phyloP scores from a whole-genome alignment of 2,888 invertebrate species.

The Bombylius major region DNA sequence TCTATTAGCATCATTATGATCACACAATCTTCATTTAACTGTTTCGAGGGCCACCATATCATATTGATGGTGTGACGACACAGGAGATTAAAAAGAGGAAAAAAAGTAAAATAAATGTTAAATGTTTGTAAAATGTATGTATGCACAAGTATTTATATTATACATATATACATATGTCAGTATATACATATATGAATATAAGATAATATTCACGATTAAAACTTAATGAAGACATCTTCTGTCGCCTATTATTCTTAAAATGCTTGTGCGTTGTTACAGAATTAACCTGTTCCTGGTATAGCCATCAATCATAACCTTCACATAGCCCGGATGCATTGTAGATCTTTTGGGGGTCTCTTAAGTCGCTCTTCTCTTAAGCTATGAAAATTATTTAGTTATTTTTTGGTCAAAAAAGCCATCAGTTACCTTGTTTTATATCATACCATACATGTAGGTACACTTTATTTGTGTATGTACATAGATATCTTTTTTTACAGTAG shows the following conservation, averaged over 20 bases:
- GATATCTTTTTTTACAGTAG: too few relatives aligned
- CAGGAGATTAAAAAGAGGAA: too few relatives aligned
- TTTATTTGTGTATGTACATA: too few relatives aligned
- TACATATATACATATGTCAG: not conserved
- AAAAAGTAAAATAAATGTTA: too few relatives aligned
- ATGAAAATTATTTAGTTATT: too few relatives aligned
- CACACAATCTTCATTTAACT: too few relatives aligned
- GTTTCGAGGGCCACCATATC: too few relatives aligned
- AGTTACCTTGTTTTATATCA: not conserved
- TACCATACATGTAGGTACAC: too few relatives aligned
- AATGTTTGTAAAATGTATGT: not conserved
- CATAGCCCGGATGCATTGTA: not conserved
- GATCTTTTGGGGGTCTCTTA: not conserved
- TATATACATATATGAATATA: not conserved
- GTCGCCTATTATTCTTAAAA: slow-evolving; percentile 11
- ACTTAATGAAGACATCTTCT: slow-evolving; percentile 14
- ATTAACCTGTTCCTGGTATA: slow-evolving; percentile 7
- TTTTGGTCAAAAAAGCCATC: not conserved
- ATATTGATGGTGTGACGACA: too few relatives aligned
- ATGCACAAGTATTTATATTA: not conserved
- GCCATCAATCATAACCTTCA: slow-evolving; percentile 11
- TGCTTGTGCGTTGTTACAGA: slow-evolving; percentile 4
- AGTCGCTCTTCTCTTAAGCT: too few relatives aligned
- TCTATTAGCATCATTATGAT: too few relatives aligned
- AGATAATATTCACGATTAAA: slow-evolving; percentile 3